phyloP scores from a whole-genome alignment of 2,888 invertebrate species.

The Clistopyga incitator region DNA sequence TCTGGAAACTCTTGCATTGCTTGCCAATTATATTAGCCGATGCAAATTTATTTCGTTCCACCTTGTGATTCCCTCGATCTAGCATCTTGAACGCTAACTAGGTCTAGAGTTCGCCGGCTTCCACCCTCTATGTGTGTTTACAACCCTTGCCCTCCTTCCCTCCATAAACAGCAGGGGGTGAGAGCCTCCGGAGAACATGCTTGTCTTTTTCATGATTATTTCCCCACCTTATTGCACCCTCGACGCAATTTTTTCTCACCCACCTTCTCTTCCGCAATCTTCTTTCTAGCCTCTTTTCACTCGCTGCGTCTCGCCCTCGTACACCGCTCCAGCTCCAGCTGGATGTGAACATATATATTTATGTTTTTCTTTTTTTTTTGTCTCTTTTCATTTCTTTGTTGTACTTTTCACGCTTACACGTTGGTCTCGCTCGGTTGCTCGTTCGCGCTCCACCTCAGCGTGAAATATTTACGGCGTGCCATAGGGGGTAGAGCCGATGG shows the following conservation, averaged over 20 bases:
- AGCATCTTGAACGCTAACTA: neutral
- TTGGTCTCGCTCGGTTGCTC: slow-evolving; percentile 31
- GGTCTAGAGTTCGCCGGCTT: slow-evolving; percentile 5
- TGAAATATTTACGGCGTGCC: slow-evolving; percentile 62
- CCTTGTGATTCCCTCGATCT: slow-evolving; percentile 60
- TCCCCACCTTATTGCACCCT: slow-evolving; percentile 63
- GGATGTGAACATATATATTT: slow-evolving; percentile 3
- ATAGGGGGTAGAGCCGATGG: slow-evolving; percentile 16
- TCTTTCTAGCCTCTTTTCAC: slow-evolving; percentile 15
- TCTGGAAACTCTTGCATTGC: too few species aligned
- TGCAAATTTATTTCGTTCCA: slow-evolving; percentile 68
- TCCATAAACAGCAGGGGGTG: slow-evolving; percentile 13
- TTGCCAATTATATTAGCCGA: slow-evolving; percentile 63
- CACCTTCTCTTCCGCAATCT: slow-evolving; percentile 24
- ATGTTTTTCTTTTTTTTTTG: slow-evolving; percentile 15
- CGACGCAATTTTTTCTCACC: slow-evolving; percentile 53
- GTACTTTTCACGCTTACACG: slow-evolving; percentile 43
- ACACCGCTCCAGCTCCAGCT: neutral
- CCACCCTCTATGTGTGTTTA: neutral
- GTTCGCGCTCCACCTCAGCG: slow-evolving; percentile 37
- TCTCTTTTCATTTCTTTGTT: slow-evolving; percentile 31
- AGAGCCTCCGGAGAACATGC: slow-evolving; percentile 23
- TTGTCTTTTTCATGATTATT: slow-evolving; percentile 63
- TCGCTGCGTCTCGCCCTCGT: neutral
- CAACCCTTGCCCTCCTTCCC: slow-evolving; percentile 23